Conservation (phyloP, 2,113 vertebrate species). For the Malurus cyaneus region DNA sequence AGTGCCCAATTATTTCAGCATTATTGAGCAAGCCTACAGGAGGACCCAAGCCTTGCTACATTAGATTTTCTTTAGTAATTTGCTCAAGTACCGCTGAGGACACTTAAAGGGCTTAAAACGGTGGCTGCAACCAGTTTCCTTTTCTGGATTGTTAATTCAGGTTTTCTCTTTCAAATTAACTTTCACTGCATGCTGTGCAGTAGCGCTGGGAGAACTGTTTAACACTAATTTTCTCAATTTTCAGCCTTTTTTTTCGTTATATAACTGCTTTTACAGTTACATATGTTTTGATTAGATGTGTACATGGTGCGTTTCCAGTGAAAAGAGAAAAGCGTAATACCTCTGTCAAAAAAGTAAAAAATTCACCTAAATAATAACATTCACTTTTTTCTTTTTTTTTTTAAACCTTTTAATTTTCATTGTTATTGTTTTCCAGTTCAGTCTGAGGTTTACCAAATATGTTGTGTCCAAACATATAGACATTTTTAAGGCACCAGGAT, state of each 20-base stretch:
- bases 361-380: neutral
- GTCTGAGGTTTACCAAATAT: neutral
- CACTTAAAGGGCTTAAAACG: constrained; percentile 87
- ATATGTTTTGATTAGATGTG: constrained; percentile 70
- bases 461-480: neutral
- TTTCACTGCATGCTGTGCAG: constrained; percentile 76
- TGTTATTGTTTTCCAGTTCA: neutral
- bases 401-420: neutral
- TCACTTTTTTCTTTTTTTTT: neutral
- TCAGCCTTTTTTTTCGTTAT: constrained; percentile 55
- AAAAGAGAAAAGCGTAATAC: neutral
- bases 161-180: constrained; percentile 86
- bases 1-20: constrained; percentile 91
- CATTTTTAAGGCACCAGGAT: neutral
- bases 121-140: constrained; percentile 83
- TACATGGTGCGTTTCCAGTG: neutral
- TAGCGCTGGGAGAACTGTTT: constrained; percentile 75
- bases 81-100: constrained; percentile 90
- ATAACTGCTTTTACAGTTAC: constrained; percentile 70
- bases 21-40: constrained; percentile 88
- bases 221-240: constrained; percentile 81
- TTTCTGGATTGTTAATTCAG: constrained; percentile 89
- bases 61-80: constrained; percentile 92
- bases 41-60: constrained; percentile 84
- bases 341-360: neutral